Percentiles rank a stretch among this genome's conserved stretches.
These are phyloP conservation scores for Tenodera sinensis DNA, from an alignment of 2,888 invertebrate genomes.

Conservation along the genomic window DNA sequence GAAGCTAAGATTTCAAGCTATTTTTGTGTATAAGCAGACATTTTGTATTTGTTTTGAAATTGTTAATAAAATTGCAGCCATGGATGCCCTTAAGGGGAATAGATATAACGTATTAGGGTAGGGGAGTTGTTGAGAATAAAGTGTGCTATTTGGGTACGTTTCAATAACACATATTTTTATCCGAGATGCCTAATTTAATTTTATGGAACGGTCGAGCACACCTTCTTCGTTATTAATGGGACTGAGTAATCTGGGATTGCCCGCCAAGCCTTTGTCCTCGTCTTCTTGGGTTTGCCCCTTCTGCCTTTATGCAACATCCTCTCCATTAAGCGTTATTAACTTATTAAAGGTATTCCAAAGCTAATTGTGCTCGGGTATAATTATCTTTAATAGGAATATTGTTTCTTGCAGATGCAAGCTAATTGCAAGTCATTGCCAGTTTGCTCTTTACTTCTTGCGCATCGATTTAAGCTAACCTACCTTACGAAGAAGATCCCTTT, in stretches of 20 bases:
- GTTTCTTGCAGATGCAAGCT: background rate
- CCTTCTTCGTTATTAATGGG: background rate
- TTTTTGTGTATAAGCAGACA: too few species aligned
- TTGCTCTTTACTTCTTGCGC: background rate
- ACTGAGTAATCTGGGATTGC: background rate
- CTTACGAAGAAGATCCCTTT: background rate
- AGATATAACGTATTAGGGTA: too few species aligned
- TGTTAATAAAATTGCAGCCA: too few species aligned
- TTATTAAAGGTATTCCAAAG: background rate
- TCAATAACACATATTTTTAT: background rate
- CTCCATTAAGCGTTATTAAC: background rate
- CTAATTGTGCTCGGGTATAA: background rate
- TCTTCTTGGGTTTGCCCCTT: background rate
- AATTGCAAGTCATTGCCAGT: background rate
- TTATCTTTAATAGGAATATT: background rate
- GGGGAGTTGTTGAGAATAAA: too few species aligned
- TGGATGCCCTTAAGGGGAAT: too few species aligned
- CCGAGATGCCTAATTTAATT: background rate
- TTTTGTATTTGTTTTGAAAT: too few species aligned
- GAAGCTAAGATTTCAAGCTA: too few species aligned
- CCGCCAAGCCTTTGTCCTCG: background rate
- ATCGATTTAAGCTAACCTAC: background rate
- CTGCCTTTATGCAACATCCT: background rate
- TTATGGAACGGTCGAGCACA: background rate
- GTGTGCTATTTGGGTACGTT: background rate